Evolutionary conservation across 2,113 vertebrate species (phyloP).

Genomic region (Riparia riparia): DNA sequence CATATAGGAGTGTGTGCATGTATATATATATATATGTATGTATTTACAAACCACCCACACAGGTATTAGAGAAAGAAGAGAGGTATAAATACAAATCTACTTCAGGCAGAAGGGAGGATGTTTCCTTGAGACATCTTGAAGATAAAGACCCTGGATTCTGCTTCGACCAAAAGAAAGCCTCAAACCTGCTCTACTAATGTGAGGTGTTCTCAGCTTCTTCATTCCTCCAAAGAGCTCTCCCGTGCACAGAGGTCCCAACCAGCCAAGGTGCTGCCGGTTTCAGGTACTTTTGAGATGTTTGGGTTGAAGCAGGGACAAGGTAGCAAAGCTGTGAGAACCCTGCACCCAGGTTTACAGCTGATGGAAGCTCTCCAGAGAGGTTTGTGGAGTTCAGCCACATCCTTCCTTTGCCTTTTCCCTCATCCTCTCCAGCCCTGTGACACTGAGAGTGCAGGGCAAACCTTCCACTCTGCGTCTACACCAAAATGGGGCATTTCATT

Average conservation of each 20-base stretch:
- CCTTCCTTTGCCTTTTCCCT: not conserved
- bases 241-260: not conserved
- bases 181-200: not conserved
- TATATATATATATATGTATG: not conserved
- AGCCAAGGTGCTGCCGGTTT: not conserved
- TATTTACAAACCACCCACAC: not conserved
- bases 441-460: not conserved
- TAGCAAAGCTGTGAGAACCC: not conserved
- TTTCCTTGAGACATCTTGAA: not conserved
- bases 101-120: not conserved
- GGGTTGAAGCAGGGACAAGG: rapidly evolving
- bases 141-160: not conserved
- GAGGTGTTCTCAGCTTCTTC: not conserved
- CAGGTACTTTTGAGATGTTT: not conserved
- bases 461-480: not conserved
- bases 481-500: not conserved
- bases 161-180: not conserved
- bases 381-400: rapidly evolving
- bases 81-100: not conserved
- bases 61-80: not conserved
- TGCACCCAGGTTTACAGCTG: not conserved
- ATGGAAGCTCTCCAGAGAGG: not conserved
- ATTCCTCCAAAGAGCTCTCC: not conserved
- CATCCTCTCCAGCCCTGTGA: not conserved
- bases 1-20: not conserved